Conservation (phyloP, 2,113 vertebrate genomes). For the Heterotilapia buettikoferi region DNA sequence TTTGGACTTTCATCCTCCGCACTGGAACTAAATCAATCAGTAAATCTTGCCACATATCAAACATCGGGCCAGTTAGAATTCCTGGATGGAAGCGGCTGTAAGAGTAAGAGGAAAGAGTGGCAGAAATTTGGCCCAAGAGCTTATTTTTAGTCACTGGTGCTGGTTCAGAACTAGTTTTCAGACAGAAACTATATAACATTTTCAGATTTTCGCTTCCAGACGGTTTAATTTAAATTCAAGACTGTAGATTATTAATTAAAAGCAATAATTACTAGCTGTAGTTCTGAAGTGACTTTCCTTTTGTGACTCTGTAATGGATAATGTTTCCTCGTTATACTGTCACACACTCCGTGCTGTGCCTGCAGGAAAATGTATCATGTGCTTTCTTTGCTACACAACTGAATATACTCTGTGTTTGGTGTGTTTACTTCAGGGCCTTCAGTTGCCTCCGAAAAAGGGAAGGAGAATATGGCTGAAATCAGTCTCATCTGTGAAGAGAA, state of each 20-base stretch:
- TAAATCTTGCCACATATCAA: background rate
- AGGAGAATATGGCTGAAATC: conserved; percentile 51
- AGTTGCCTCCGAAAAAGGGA: conserved; percentile 41
- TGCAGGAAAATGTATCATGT: conserved; percentile 27
- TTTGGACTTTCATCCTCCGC: background rate
- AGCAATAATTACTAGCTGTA: background rate
- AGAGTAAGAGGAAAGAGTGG: background rate
- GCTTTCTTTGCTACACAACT: background rate
- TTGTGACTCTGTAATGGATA: background rate
- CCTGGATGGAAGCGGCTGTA: background rate
- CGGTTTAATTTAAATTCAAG: background rate
- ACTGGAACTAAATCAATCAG: background rate
- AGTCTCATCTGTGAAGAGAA: conserved; percentile 82
- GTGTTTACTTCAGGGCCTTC: conserved; percentile 16
- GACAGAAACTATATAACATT: background rate
- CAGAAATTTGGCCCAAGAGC: background rate
- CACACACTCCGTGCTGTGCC: background rate
- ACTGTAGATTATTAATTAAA: background rate
- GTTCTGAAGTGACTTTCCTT: background rate
- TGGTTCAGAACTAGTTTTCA: background rate
- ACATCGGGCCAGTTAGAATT: background rate
- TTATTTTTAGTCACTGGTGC: accelerated
- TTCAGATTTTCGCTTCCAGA: background rate
- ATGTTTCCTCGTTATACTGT: background rate
- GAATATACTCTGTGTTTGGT: background rate